A percentile compares a stretch with the other conserved stretches of the same genome.
These are phyloP conservation scores for Apostichopus japonicus DNA, from an alignment of 35 echinoderm and acorn worm species.

Conservation along the genomic window DNA sequence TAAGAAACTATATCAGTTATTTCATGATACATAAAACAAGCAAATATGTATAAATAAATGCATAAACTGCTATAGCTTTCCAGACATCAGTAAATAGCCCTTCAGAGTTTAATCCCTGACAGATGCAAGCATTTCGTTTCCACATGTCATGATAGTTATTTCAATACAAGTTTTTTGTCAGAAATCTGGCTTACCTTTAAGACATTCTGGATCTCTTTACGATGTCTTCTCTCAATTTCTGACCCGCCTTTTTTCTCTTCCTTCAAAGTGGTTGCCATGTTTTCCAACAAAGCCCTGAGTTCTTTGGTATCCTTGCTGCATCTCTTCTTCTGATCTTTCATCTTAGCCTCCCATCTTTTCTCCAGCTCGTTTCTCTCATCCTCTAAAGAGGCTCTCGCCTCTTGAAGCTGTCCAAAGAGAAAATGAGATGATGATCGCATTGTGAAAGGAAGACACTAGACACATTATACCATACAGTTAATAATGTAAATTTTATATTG, in stretches of 20 bases:
- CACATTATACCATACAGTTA: too few species aligned
- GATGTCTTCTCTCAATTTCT: slow-evolving; percentile 67
- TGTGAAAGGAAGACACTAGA: background rate
- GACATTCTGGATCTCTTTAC: slow-evolving; percentile 72
- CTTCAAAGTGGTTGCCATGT: slow-evolving; percentile 60
- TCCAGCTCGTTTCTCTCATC: slow-evolving; percentile 60
- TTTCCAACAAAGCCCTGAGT: slow-evolving; percentile 64
- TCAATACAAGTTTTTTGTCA: background rate
- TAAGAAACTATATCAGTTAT: too few species aligned
- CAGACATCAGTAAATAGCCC: too few species aligned
- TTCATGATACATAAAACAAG: too few species aligned
- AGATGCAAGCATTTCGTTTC: too few species aligned
- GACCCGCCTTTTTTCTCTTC: slow-evolving; percentile 76
- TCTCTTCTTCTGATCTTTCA: slow-evolving; percentile 66
- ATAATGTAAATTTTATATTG: too few species aligned
- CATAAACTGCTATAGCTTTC: too few species aligned
- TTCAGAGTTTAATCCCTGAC: too few species aligned
- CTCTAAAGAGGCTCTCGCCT: slow-evolving; percentile 36
- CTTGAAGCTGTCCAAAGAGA: background rate
- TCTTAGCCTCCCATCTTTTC: slow-evolving; percentile 69
- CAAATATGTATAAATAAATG: too few species aligned
- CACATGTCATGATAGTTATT: background rate
- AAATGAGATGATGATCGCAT: background rate
- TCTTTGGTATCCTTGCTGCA: slow-evolving; percentile 63
- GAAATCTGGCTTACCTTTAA: slow-evolving; percentile 57